These are phyloP conservation scores for Mormyrops boulengeri DNA, from an alignment of 2,797 vertebrate species.

Conservation along the genomic window DNA sequence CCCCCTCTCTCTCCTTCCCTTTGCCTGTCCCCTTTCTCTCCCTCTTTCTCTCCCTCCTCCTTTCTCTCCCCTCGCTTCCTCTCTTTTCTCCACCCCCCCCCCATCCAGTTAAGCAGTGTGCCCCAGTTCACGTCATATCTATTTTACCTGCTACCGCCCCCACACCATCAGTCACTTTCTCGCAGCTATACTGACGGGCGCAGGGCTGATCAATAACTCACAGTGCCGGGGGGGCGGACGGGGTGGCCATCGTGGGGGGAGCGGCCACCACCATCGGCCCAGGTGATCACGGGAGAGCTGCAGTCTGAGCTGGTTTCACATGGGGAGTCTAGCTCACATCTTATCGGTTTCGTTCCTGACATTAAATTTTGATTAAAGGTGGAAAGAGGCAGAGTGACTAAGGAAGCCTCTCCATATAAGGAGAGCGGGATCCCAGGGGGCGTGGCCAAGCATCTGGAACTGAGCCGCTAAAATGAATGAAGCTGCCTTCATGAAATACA, in stretches of 20 bases:
- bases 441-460: background rate
- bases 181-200: background rate
- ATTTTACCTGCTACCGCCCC: background rate
- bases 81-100: background rate
- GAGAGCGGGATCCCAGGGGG: background rate
- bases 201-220: constrained; percentile 9
- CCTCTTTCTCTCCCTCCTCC: too few species aligned
- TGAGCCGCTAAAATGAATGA: background rate
- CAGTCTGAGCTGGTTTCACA: background rate
- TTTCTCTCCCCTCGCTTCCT: background rate
- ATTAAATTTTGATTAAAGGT: background rate
- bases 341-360: background rate
- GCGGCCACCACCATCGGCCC: too few species aligned
- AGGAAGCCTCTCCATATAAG: background rate
- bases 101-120: background rate
- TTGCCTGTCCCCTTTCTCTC: too few species aligned
- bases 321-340: background rate
- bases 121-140: background rate
- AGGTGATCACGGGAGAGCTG: background rate
- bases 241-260: background rate
- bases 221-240: background rate
- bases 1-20: background rate
- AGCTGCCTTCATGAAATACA: background rate
- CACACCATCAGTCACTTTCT: background rate
- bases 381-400: background rate